Percentiles rank a stretch among this genome's conserved stretches.
Conservation (phyloP, 2,888 invertebrate genomes). For the Hypena proboscidalis region DNA sequence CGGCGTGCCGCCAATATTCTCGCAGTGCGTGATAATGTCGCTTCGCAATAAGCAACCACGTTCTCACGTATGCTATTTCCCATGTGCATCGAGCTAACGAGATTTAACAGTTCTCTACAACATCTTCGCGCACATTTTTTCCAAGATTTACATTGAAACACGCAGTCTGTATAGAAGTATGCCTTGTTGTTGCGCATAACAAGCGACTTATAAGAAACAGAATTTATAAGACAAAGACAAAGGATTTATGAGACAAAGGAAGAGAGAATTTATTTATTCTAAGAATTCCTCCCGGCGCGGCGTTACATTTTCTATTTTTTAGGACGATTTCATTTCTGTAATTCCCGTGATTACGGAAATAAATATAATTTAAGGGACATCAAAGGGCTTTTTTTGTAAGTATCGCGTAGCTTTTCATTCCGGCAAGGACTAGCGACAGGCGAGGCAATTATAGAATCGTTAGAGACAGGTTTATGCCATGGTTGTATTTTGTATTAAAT, state of each 20-base stretch:
- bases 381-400: slow-evolving; percentile 33
- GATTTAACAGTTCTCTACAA: slow-evolving; percentile 50
- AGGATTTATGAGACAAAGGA: slow-evolving; percentile 48
- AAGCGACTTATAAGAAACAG: slow-evolving; percentile 45
- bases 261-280: slow-evolving; percentile 42
- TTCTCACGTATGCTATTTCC: slow-evolving; percentile 65
- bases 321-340: slow-evolving; percentile 31
- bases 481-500: slow-evolving; percentile 43
- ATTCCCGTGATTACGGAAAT: slow-evolving; percentile 39
- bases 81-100: slow-evolving; percentile 56
- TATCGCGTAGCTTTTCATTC: slow-evolving; percentile 26
- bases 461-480: slow-evolving; percentile 43
- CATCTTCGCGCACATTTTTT: slow-evolving; percentile 26
- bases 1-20: slow-evolving; percentile 43
- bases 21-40: slow-evolving; percentile 52
- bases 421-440: slow-evolving; percentile 39
- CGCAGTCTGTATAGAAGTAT: slow-evolving; percentile 38
- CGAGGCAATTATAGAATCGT: slow-evolving; percentile 48
- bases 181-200: slow-evolving; percentile 44
- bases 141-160: slow-evolving; percentile 26
- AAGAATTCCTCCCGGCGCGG: slow-evolving; percentile 27
- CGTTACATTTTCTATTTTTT: slow-evolving; percentile 33
- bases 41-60: slow-evolving; percentile 58
- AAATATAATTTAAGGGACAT: slow-evolving; percentile 32
- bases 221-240: slow-evolving; percentile 45